These are phyloP conservation scores for Phymatocera aterrima DNA, from an alignment of 2,888 invertebrate genomes.

Conservation along the genomic window DNA sequence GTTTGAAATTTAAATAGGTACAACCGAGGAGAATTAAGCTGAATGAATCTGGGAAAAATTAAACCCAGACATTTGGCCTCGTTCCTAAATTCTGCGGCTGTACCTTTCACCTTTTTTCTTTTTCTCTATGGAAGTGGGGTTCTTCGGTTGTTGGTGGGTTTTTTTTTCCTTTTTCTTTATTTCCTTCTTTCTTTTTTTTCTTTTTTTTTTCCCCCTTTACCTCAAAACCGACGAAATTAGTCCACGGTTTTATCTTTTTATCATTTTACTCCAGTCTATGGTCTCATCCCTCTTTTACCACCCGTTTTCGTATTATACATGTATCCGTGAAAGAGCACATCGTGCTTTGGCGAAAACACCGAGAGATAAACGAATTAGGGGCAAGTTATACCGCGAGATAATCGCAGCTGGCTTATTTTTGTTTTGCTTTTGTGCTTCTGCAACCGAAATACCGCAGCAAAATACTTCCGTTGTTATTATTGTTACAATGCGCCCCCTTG, in stretches of 20 bases:
- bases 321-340: neutral
- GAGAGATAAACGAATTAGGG: conserved; percentile 40
- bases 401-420: conserved; percentile 14
- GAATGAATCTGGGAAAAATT: conserved; percentile 33
- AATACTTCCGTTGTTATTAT: conserved; percentile 8
- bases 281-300: neutral
- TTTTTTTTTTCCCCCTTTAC: neutral
- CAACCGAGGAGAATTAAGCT: conserved; percentile 9
- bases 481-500: neutral
- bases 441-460: neutral
- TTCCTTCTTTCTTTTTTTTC: neutral
- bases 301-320: neutral
- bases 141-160: no score
- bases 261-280: conserved; percentile 7
- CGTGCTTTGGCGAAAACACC: conserved; percentile 14
- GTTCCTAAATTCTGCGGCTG: conserved; percentile 22
- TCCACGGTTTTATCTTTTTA: neutral
- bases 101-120: neutral
- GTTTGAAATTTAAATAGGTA: conserved; percentile 16
- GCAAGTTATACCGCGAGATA: conserved; percentile 42
- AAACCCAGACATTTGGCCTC: conserved; percentile 27
- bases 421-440: neutral
- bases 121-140: no score
- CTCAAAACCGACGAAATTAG: neutral
- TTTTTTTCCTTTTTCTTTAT: neutral